These are phyloP conservation scores for Cyphomyrus plagiostoma DNA, from an alignment of 2,113 vertebrate species.

Conservation along the genomic window DNA sequence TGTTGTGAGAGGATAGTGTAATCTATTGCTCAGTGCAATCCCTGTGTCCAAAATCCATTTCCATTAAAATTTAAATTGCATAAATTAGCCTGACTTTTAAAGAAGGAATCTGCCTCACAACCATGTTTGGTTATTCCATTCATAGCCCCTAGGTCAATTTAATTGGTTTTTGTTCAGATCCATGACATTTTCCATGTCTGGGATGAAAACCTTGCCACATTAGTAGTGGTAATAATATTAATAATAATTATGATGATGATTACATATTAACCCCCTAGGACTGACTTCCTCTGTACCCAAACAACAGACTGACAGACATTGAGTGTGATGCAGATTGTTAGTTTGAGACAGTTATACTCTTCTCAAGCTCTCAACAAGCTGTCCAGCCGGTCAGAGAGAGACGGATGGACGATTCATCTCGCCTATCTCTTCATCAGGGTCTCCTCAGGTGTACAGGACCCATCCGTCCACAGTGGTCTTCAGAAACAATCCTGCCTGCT, in stretches of 20 bases:
- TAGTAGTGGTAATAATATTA: not conserved
- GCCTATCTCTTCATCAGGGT: constrained; percentile 21
- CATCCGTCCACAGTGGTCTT: constrained; percentile 35
- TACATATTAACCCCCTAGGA: not conserved
- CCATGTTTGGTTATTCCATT: not conserved
- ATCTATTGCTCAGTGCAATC: constrained; percentile 11
- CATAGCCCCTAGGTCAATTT: not conserved
- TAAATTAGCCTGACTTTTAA: constrained; percentile 16
- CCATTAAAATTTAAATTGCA: constrained; percentile 18
- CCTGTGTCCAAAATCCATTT: constrained; percentile 24
- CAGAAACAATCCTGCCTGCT: constrained; percentile 32
- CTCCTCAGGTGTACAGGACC: constrained; percentile 37
- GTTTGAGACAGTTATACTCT: not conserved
- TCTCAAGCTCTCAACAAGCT: not conserved
- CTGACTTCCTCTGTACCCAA: not conserved
- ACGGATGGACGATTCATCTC: constrained; percentile 25
- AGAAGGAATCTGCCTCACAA: not conserved
- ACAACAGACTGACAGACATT: not conserved
- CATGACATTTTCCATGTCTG: not conserved
- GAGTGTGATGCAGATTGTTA: not conserved
- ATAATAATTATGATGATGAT: not conserved
- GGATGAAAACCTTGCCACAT: not conserved
- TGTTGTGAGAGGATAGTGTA: not conserved
- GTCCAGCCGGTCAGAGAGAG: constrained; percentile 25
- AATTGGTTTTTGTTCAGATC: not conserved